phyloP scores from a whole-genome alignment of 2,797 vertebrate species.

The Diglossa cyanea region DNA sequence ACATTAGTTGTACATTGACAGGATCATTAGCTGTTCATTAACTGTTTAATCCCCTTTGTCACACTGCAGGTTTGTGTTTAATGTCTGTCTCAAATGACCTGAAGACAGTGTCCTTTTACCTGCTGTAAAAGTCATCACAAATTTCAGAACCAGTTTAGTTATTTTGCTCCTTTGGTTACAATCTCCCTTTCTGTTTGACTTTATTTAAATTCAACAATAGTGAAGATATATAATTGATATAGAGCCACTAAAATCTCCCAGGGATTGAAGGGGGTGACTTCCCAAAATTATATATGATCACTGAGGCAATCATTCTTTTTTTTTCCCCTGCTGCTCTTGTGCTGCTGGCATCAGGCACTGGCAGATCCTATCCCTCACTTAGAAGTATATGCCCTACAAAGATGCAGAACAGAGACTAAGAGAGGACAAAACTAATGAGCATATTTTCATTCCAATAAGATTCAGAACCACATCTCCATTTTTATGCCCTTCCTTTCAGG shows the following conservation, averaged over 20 bases:
- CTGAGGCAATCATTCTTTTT: background rate
- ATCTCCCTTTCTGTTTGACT: background rate
- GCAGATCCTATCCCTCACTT: background rate
- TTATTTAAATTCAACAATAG: background rate
- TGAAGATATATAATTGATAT: background rate
- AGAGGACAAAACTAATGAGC: background rate
- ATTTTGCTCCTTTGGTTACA: background rate
- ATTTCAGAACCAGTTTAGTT: background rate
- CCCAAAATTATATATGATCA: background rate
- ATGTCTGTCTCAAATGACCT: background rate
- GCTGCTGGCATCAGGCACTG: background rate
- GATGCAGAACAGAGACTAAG: background rate
- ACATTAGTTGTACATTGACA: constrained; percentile 1
- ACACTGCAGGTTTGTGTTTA: background rate
- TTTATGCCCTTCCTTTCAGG: background rate
- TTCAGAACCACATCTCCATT: background rate
- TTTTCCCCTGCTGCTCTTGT: background rate
- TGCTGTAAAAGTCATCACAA: background rate
- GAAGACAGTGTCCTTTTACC: background rate
- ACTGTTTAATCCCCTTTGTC: background rate
- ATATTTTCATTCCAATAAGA: background rate
- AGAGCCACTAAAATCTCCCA: background rate
- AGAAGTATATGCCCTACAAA: accelerated
- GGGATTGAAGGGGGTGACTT: background rate
- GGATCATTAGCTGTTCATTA: background rate